Evolutionary conservation across 1,140 invertebrate genomes (phyloP).

Genomic region (Reticulitermes speratus): DNA sequence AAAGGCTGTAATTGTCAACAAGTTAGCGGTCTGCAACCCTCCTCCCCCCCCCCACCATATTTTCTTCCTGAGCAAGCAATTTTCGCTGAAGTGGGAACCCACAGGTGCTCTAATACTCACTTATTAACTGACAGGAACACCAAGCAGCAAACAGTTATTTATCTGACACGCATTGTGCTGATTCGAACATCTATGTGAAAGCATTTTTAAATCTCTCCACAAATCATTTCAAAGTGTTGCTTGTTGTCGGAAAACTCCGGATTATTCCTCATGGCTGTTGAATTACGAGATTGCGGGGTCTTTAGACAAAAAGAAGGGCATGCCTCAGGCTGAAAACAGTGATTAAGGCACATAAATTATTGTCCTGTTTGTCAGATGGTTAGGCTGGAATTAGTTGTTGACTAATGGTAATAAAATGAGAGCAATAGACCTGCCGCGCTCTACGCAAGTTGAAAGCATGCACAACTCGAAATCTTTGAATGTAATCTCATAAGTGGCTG

Average conservation of each 20-base stretch:
- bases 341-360: neutral
- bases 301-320: neutral
- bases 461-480: no score
- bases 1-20: neutral
- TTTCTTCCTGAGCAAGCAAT: no score
- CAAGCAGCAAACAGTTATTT: neutral
- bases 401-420: no score
- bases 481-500: no score
- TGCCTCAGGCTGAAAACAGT: neutral
- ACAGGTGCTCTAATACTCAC: neutral
- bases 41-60: neutral
- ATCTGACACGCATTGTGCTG: neutral
- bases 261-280: no score
- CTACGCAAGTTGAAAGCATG: no score
- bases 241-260: no score
- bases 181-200: no score
- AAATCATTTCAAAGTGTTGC: neutral
- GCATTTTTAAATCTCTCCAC: neutral
- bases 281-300: neutral
- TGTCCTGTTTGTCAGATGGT: neutral
- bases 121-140: slow-evolving; percentile 5
- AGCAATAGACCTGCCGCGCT: no score
- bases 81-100: neutral
- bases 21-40: neutral
- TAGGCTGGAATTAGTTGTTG: no score